Evolutionary conservation across 1,140 invertebrate species (phyloP), one percentile per base, ranked within the genome.

Genomic region (Atopsyche davidsoni): DNA sequence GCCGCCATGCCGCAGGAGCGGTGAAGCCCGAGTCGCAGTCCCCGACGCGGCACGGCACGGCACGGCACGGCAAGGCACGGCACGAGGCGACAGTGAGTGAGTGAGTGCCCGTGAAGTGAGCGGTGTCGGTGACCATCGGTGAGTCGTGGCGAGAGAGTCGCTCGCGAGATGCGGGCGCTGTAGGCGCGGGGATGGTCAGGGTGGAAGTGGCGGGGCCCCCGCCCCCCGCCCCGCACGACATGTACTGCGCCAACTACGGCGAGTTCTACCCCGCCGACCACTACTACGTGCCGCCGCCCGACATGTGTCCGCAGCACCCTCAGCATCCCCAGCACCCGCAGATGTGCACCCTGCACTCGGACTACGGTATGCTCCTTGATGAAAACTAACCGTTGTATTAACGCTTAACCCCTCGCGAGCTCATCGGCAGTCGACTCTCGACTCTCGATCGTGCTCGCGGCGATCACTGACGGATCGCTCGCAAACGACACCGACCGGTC

Each of bases 211-310:
- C 54, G 66, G 39, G 46, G 16, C 62, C 41, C 60, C 56, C 46
- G 58, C 49, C 53, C 59, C 62, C 54, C 23, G 57, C 34, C 42
- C 45, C 51, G 9, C 51, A 40, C 46, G 56, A 54, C 51, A 45
- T 55, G 45, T 58, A 58, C 49, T 55, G 56, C 45, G 39, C 51
- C 7, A 43, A 43, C 59, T 72, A 72, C 66, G 68, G 67, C 54
- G 69, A 71, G 60, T 70, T 70, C 64, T 71, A 70, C 64, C 63
- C 65, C 41, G 62, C 63, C 23, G 69, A 72, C 56, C 60, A 59
- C 36, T 72, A 71, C 64, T 73, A 67, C 64, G 64, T 69, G 55
- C 43, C 53, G 2, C 45, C 65, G 52, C 66, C 63, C 35, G 70
- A 74, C 58, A 69, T 72, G 67, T 71, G 68, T 55, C 65, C 65